These are phyloP conservation scores for Nesometra sesokonis DNA, from an alignment of 35 echinoderm and acorn worm species.

Conservation along the genomic window DNA sequence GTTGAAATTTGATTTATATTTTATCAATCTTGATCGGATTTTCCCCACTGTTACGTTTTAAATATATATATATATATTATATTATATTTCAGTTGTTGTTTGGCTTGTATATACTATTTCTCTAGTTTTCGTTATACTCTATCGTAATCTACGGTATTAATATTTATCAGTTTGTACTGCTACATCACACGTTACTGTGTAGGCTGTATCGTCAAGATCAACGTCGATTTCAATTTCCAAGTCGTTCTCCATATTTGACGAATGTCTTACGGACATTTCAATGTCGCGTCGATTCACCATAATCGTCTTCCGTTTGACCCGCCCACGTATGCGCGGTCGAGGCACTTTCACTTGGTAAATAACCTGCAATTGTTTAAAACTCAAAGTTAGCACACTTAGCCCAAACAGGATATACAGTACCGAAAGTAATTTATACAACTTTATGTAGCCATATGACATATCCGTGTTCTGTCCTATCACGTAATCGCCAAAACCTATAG, in stretches of 20 bases:
- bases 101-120: no score
- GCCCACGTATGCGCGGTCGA: neutral
- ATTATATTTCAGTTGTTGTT: no score
- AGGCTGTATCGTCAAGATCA: neutral
- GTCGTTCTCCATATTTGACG: neutral
- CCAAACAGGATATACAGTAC: neutral
- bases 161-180: neutral
- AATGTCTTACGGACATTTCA: neutral
- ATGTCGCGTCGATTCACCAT: neutral
- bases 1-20: no score
- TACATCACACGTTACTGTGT: neutral
- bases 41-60: no score
- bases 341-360: neutral
- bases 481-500: conserved; percentile 37
- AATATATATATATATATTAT: no score
- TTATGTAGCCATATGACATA: neutral
- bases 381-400: neutral
- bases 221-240: neutral
- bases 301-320: neutral
- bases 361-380: neutral
- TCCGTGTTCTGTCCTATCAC: conserved; percentile 4
- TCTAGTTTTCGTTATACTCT: no score
- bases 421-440: neutral
- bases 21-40: no score
- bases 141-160: no score